Conservation (phyloP, 2,797 vertebrate genomes). For the Mormyrus proboscirostris region DNA sequence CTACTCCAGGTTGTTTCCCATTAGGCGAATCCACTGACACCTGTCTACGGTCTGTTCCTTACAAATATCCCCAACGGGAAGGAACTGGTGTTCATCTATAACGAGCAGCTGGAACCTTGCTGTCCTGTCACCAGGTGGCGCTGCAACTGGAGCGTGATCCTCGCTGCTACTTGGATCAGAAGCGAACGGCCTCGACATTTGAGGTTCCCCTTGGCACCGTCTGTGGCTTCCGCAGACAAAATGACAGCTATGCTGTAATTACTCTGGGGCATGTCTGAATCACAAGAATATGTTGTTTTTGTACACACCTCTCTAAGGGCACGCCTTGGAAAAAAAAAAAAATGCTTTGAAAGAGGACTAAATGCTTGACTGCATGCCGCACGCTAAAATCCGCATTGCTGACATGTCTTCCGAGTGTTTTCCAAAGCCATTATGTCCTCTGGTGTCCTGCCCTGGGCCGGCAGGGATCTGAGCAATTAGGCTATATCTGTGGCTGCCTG, state of each 20-base stretch:
- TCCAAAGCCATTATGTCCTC: constrained; percentile 59
- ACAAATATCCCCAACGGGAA: neutral
- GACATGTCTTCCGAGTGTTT: constrained; percentile 40
- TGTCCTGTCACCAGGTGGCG: neutral
- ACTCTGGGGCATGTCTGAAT: neutral
- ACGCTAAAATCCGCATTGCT: constrained; percentile 30
- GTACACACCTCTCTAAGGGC: neutral
- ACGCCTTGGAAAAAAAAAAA: neutral
- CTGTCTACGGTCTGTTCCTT: neutral
- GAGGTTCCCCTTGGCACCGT: neutral
- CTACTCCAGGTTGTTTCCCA: neutral
- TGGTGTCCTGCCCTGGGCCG: constrained; percentile 53
- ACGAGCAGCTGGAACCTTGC: neutral
- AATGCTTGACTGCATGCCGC: constrained; percentile 29
- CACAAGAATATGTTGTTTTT: neutral
- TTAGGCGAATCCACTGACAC: neutral
- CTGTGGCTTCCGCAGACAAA: neutral
- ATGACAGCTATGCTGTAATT: neutral
- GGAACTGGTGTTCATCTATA: neutral
- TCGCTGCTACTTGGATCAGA: neutral
- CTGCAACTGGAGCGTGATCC: neutral
- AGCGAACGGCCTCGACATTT: neutral
- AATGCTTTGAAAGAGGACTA: neutral
- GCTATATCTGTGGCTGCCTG: constrained; percentile 66
- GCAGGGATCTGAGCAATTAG: constrained; percentile 66